A percentile compares a stretch with the other conserved stretches of the same genome.
Evolutionary conservation across 2,888 invertebrate genomes (phyloP).

Genomic region (Xanthorhoe designata): DNA sequence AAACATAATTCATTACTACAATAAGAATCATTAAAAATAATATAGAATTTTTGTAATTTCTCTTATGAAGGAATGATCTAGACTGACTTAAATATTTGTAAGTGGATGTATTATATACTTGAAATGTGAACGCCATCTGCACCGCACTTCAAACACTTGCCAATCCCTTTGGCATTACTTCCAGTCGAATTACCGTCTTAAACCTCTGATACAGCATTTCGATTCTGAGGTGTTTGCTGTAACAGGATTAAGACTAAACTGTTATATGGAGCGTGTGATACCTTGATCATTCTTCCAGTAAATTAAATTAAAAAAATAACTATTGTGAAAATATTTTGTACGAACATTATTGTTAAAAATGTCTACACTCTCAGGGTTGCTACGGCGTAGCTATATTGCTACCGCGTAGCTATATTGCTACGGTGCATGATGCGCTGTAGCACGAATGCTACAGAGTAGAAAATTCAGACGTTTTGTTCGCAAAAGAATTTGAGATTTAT

Average conservation of each 20-base stretch:
- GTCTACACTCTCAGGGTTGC: background rate
- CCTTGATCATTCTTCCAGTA: constrained; percentile 35
- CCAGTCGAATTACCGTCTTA: constrained; percentile 34
- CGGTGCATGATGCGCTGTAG: background rate
- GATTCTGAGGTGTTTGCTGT: constrained; percentile 34
- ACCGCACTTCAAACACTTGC: constrained; percentile 1
- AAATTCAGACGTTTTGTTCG: background rate
- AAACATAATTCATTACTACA: too few species aligned
- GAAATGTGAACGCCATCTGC: background rate
- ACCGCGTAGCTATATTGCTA: background rate
- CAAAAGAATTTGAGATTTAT: background rate
- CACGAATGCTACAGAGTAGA: background rate
- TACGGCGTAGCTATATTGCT: background rate
- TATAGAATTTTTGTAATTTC: too few species aligned
- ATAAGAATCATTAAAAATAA: too few species aligned
- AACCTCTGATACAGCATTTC: constrained; percentile 38
- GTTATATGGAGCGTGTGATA: constrained; percentile 35
- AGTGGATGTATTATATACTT: background rate
- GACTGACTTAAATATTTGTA: background rate
- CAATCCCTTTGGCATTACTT: constrained; percentile 19
- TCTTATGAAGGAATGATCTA: background rate
- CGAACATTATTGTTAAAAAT: background rate
- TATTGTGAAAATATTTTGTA: background rate
- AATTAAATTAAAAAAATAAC: constrained; percentile 17
- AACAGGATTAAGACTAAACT: constrained; percentile 35